Evolutionary conservation across 1,140 invertebrate species (phyloP), one percentile per base, ranked within the genome.

Genomic region (Drosophila ercepeae): DNA sequence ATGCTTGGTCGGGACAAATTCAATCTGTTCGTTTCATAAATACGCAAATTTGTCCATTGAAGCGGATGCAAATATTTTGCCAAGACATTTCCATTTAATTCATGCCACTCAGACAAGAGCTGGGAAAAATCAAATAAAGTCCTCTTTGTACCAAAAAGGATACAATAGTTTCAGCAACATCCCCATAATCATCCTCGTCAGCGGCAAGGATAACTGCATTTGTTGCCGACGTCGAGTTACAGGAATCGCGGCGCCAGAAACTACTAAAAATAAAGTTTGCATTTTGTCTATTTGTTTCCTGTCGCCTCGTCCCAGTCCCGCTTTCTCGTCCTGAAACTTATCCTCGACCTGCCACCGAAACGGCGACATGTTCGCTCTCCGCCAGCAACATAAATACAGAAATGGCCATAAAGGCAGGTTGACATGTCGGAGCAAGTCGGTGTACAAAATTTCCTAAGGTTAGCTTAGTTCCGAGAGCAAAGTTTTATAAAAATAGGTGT

Each of bases 221-320:
- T 52, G 58, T 51, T 59, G 65, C 44, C 39, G 46, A 44, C 42
- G 78, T 42, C 69, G 54, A 58, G n/a, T 82, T 58, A 46, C 53
- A 88, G 71, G 70, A 71, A 64, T 68, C 48, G 83, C 61, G 82
- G 82, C 82, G 83, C 82, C 82, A 68, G 82, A 81, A 88, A 88
- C 77, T 82, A 88, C 82, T 88, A 89, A 88, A 86, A 88, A 77
- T 88, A 82, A 88, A 88, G 74, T 88, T 88, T 75, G 83, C 83
- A 89, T 88, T 86, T 75, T 88, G 69, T 81, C 59, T 88, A 88
- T 86, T 74, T 78, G 54, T 77, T 88, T 86, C 77, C 77, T 88
- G 82, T 84, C 81, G 65, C 67, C 61, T 73, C 59, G 63, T 41
- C 69, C 54, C 59, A 48, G 53, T 63, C 29, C 68, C 63, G 4